Percentiles rank a stretch among this genome's conserved stretches.
These are phyloP conservation scores for Ericerus pela DNA, from an alignment of 1,140 invertebrate species.

Conservation along the genomic window DNA sequence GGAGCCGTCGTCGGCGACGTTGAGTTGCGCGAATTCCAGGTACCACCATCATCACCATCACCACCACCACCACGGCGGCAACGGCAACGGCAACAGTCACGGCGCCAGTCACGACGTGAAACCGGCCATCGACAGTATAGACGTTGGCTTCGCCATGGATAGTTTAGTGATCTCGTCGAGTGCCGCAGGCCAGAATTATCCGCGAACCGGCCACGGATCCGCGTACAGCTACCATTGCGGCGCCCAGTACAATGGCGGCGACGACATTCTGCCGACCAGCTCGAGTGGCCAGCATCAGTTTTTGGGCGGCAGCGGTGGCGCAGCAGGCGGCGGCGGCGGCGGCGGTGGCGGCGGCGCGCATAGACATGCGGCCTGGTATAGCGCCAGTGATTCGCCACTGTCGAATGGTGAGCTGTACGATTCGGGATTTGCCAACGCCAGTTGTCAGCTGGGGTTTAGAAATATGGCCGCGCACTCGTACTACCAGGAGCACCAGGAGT, in stretches of 20 bases:
- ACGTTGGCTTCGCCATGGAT: slow-evolving; percentile 1
- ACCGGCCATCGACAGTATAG: not conserved
- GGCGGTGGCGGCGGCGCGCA: not conserved
- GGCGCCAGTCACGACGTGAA: slow-evolving; percentile 3
- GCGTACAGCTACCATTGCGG: not conserved
- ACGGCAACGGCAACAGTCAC: no score
- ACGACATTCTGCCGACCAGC: not conserved
- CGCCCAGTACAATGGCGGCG: not conserved
- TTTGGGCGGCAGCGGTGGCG: slow-evolving; percentile 1
- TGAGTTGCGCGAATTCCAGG: slow-evolving; percentile 1
- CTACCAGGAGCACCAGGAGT: slow-evolving; percentile 1
- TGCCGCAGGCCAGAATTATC: slow-evolving; percentile 5
- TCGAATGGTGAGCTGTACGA: not conserved
- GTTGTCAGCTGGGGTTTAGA: slow-evolving; percentile 2
- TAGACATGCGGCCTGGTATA: slow-evolving; percentile 3
- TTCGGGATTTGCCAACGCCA: not conserved
- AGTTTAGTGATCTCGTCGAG: slow-evolving; percentile 3
- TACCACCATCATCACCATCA: slow-evolving; percentile 6
- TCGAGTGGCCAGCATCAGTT: not conserved
- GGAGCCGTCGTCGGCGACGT: not conserved
- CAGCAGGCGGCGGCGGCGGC: no score
- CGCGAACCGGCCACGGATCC: not conserved
- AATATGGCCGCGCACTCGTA: not conserved
- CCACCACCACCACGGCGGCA: not conserved
- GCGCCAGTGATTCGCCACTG: not conserved